Base-by-base conservation (phyloP, 1,140 invertebrate species). In the Macrosteles quadrilineatus region DNA sequence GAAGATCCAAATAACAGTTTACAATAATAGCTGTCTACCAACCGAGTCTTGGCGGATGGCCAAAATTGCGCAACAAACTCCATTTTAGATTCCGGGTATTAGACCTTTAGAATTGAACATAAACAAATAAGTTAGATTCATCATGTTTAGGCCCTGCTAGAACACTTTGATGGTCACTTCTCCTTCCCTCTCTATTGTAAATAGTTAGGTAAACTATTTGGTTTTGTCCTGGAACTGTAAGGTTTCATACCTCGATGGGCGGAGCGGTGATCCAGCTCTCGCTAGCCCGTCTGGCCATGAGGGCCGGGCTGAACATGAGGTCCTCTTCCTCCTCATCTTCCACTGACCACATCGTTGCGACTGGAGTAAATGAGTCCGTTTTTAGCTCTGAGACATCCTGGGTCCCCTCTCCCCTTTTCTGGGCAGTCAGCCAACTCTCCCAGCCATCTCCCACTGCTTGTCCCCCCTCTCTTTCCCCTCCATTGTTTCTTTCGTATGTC, bases 191-290 rank as follows among this genome's bases (percentile, higher is more conserved):
- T n/a, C n/a, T n/a, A n/a, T n/a, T n/a, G n/a, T n/a, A n/a, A n/a
- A n/a, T n/a, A n/a, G n/a, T n/a, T n/a, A n/a, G n/a, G n/a, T n/a
- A n/a, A n/a, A n/a, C n/a, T n/a, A n/a, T n/a, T n/a, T n/a, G n/a
- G n/a, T n/a, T n/a, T n/a, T n/a, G n/a, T 36, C 32, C 4, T 36
- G 32, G 14, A 6, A 36, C 14, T 4, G 32, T 50, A 50, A 19
- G 3, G n/a, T 19, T 21, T 50, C 32, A 63, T 88, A 92, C 91
- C 91, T 93, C 91, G 50, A 91, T 86, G 32, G 91, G 91, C 76
- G 91, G 91, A 59, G 91, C 89, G 71, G 90, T 88, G 67, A 93
- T 94, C 92, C 92, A 94, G 76, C 91, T 92, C 76, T 93, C 91
- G 17, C 90, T 92, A 27, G 92, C 92, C 64, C 92, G 83, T 47